These are phyloP conservation scores for Aplodontia rufa DNA, from an alignment of 2,113 vertebrate species.

Conservation along the genomic window DNA sequence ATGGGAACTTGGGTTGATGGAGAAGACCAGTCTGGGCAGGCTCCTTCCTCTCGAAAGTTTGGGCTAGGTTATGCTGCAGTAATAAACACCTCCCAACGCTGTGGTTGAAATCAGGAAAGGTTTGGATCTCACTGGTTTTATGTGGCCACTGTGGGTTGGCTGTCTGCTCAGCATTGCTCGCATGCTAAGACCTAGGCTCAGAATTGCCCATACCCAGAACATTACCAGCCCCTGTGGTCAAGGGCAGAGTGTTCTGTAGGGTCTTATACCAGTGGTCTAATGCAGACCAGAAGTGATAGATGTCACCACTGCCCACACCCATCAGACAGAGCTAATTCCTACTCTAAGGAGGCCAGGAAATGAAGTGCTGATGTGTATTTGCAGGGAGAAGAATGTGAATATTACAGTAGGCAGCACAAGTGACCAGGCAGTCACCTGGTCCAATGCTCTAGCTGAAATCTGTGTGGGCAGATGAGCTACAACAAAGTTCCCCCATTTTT, in stretches of 20 bases:
- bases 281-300: neutral
- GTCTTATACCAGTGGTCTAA: neutral
- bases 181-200: neutral
- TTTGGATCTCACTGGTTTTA: neutral
- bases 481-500: neutral
- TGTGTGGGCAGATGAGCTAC: neutral
- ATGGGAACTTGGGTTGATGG: neutral
- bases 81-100: no score
- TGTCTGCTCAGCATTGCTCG: neutral
- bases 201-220: neutral
- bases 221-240: accelerated
- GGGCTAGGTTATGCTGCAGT: neutral
- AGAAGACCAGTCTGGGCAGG: neutral
- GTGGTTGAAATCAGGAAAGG: no score
- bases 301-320: neutral
- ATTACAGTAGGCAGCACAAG: neutral
- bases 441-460: neutral
- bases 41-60: neutral
- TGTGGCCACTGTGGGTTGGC: neutral
- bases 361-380: neutral
- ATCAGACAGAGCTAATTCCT: neutral
- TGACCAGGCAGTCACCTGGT: neutral
- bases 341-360: neutral
- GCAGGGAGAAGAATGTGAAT: neutral
- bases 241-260: neutral